Evolutionary conservation across 2,797 vertebrate genomes (phyloP), one percentile per base, ranked within the genome.

Genomic region (Pogoniulus pusillus): DNA sequence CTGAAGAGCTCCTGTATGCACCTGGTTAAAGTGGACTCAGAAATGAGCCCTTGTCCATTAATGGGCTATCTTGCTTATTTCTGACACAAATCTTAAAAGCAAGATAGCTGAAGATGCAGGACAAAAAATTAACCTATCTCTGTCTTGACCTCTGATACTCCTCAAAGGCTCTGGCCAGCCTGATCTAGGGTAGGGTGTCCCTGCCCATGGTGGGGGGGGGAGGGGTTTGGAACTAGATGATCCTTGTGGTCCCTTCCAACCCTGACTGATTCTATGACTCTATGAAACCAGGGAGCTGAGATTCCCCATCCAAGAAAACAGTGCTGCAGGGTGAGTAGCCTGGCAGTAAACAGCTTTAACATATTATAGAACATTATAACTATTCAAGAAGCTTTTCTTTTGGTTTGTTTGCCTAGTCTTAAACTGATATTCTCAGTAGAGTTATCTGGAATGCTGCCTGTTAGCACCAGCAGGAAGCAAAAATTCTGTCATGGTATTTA

Each of bases 381-480:
- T 93, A 90, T 90, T 95, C 57, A 90, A 93, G 70, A 86, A 27
- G 43, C 81, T 81, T 96, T 92, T 87, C 72, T 88, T 90, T 90
- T 78, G 87, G 84, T 91, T 93, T 43, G 0, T 85, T 91, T 92
- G 82, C 73, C 84, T 83, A 22, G 49, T 83, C 93, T 94, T 82
- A 85, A 94, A 70, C 85, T 18, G 0, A 85, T 93, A 85, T 47
- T 90, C 87, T 93, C 86, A 70, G 79, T 73, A 82, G 86, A 93
- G 73, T 70, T 94, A 75, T 85, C 66, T 90, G 79, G 79, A 93
- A 70, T 32, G 43, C 34, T 93, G 95, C 87, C 82, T 93, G 6
- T 73, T 91, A 85, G 57, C 68, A 90, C 93, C 80, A 87, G 73
- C 63, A 87, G 68, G 84, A 95, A 59, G 83, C 81, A 92, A 88